phyloP scores from a whole-genome alignment of 2,113 vertebrate species.

The Pholis gunnellus region DNA sequence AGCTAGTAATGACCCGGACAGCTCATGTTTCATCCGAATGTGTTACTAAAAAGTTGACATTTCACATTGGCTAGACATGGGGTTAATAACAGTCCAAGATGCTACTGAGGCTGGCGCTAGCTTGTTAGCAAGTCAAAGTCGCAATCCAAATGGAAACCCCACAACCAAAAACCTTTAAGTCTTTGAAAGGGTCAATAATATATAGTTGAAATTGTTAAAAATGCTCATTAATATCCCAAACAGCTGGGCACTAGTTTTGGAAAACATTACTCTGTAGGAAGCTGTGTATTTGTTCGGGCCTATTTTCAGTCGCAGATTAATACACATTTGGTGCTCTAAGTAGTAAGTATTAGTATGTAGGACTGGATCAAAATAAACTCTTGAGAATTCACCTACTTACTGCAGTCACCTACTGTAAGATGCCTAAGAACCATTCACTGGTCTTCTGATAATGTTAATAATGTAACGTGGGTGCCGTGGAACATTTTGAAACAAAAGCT shows the following conservation, averaged over 20 bases:
- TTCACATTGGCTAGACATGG: background rate
- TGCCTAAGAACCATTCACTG: background rate
- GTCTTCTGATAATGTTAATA: background rate
- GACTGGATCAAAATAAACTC: background rate
- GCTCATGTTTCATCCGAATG: background rate
- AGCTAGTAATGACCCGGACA: background rate
- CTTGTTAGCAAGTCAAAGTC: background rate
- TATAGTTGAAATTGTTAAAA: background rate
- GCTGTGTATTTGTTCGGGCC: background rate
- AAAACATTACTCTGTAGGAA: background rate
- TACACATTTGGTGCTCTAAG: background rate
- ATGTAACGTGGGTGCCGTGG: background rate
- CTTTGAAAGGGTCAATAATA: background rate
- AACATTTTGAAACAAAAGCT: background rate
- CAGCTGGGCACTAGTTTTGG: background rate
- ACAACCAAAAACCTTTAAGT: background rate
- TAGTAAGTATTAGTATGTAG: background rate
- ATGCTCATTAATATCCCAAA: background rate
- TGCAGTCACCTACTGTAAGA: background rate
- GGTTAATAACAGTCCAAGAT: background rate
- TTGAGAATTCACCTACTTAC: too few species aligned
- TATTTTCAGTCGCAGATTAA: background rate
- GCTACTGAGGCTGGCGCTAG: background rate
- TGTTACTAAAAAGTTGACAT: background rate
- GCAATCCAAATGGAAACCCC: background rate